A percentile compares a stretch with the other conserved stretches of the same genome.
phyloP scores from a whole-genome alignment of 1,140 invertebrate genomes.

The Chironomus striatipennis region DNA sequence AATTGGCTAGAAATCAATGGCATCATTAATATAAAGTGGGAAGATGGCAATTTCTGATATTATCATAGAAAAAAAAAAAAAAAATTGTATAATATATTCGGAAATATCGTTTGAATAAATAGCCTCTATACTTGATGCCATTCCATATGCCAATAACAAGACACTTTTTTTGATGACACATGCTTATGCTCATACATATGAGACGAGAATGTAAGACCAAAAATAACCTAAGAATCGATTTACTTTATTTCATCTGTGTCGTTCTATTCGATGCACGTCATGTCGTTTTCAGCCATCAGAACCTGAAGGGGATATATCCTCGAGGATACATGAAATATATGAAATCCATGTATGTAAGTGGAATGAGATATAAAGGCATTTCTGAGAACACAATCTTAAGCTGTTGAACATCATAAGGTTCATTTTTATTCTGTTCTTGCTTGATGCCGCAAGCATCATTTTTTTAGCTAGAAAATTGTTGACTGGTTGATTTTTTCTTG shows the following conservation, averaged over 20 bases:
- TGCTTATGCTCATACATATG: background rate
- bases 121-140: background rate
- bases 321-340: background rate
- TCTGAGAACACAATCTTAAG: conserved; percentile 6
- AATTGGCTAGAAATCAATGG: too few relatives aligned
- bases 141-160: background rate
- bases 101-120: conserved; percentile 6
- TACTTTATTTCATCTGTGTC: background rate
- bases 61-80: too few relatives aligned
- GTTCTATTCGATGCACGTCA: conserved; percentile 6
- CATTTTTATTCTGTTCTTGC: conserved; percentile 17
- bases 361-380: background rate
- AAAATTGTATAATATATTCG: too few relatives aligned
- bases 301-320: background rate
- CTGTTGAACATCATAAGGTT: conserved; percentile 18
- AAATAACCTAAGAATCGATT: background rate
- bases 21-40: too few relatives aligned
- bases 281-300: background rate
- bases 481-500: background rate
- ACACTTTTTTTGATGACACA: conserved; percentile 13
- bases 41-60: too few relatives aligned
- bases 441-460: background rate
- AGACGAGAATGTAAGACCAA: too few relatives aligned
- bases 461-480: background rate
- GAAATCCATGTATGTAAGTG: background rate